Conservation (phyloP, 53 echinoderm and acorn worm genomes). For the Paelopatides confundens region DNA sequence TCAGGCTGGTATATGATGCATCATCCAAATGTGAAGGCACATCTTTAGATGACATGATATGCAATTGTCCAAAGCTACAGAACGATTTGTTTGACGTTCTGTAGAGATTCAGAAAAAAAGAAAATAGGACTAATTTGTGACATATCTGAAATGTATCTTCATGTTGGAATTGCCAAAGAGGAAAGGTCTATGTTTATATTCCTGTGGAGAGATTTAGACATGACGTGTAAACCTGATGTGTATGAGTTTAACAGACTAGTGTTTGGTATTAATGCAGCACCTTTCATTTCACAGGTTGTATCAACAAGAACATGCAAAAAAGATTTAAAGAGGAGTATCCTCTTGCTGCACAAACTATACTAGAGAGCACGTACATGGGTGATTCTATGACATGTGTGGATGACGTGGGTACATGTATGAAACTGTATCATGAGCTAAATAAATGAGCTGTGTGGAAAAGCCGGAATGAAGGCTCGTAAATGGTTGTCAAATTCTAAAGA, state of each 20-base stretch:
- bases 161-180: constrained; percentile 14
- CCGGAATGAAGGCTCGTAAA: background rate
- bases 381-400: background rate
- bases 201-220: constrained; percentile 12
- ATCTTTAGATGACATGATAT: background rate
- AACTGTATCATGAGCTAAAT: background rate
- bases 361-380: constrained; percentile 1
- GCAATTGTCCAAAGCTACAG: background rate
- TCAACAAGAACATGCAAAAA: constrained; percentile 36
- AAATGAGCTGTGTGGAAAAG: background rate
- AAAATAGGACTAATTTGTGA: constrained; percentile 21
- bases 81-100: constrained; percentile 43
- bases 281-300: constrained; percentile 37
- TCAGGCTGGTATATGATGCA: background rate
- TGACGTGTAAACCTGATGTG: background rate
- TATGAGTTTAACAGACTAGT: constrained; percentile 45
- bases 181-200: constrained; percentile 48
- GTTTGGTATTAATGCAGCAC: constrained; percentile 46
- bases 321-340: background rate
- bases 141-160: constrained; percentile 45
- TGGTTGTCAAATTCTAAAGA: background rate
- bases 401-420: background rate
- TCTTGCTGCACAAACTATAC: background rate
- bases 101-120: constrained; percentile 20
- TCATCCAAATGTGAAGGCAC: background rate